Evolutionary conservation across 2,797 vertebrate species (phyloP).

Genomic region (Neostethus bicornis): DNA sequence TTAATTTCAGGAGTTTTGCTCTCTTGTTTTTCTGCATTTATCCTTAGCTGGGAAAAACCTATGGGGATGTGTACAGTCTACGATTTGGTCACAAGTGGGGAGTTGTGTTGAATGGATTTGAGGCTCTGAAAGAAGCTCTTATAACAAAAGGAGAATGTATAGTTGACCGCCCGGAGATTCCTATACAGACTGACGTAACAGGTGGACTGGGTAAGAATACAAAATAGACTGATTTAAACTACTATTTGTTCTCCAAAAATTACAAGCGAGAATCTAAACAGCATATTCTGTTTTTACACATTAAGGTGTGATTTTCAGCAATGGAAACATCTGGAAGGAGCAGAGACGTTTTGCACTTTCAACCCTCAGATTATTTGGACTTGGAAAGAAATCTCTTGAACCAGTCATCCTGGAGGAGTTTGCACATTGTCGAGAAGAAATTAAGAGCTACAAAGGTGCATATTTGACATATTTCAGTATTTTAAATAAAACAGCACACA

Average conservation of each 20-base stretch:
- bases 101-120: slow-evolving; percentile 63
- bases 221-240: fast-evolving
- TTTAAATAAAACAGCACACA: fast-evolving
- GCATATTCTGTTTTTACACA: background rate
- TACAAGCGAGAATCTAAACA: too few species aligned
- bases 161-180: slow-evolving; percentile 42
- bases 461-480: fast-evolving
- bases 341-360: slow-evolving; percentile 74
- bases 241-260: background rate
- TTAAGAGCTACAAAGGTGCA: slow-evolving; percentile 34
- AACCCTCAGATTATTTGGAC: slow-evolving; percentile 67
- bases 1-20: background rate
- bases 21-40: background rate
- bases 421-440: slow-evolving; percentile 22
- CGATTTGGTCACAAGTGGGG: slow-evolving; percentile 14
- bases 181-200: background rate
- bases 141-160: slow-evolving; percentile 72
- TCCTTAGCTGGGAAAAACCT: slow-evolving; percentile 68
- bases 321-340: slow-evolving; percentile 60
- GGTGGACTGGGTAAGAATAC: slow-evolving; percentile 60
- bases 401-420: slow-evolving; percentile 42
- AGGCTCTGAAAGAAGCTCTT: slow-evolving; percentile 78
- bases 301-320: slow-evolving; percentile 63
- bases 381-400: slow-evolving; percentile 69
- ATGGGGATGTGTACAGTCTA: slow-evolving; percentile 70